Evolutionary conservation across 2,888 invertebrate genomes (phyloP).

Genomic region (Heteropelma amictum): DNA sequence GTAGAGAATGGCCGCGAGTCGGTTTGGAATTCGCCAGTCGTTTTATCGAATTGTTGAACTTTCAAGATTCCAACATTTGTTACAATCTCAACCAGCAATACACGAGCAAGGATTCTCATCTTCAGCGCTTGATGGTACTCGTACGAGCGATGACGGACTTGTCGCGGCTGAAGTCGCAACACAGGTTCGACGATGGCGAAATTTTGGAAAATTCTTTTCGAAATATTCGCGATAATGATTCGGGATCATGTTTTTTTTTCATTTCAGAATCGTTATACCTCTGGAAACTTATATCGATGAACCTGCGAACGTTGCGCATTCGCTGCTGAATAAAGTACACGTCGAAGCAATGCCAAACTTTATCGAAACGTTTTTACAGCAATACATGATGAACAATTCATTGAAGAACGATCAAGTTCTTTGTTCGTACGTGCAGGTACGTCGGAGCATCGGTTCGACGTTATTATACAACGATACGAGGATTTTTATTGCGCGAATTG

Average conservation of each 20-base stretch:
- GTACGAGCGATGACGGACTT: slow-evolving; percentile 70
- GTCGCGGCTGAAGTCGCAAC: slow-evolving; percentile 63
- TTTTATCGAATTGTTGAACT: slow-evolving; percentile 69
- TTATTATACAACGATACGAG: no score
- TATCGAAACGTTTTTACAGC: slow-evolving; percentile 73
- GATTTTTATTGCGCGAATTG: no score
- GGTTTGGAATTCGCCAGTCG: slow-evolving; percentile 74
- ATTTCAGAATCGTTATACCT: slow-evolving; percentile 62
- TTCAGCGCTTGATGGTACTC: slow-evolving; percentile 65
- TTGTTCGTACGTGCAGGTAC: slow-evolving; percentile 76
- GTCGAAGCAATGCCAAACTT: slow-evolving; percentile 71
- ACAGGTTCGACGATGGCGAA: slow-evolving; percentile 61
- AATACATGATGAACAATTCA: slow-evolving; percentile 76
- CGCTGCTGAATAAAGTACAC: slow-evolving; percentile 65
- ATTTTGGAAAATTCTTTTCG: not conserved
- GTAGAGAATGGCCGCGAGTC: slow-evolving; percentile 66
- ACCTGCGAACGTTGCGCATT: slow-evolving; percentile 65
- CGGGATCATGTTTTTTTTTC: not conserved
- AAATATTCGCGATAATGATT: not conserved
- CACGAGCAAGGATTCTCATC: slow-evolving; percentile 62
- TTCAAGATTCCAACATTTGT: slow-evolving; percentile 61
- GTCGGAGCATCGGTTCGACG: not conserved
- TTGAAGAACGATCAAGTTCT: slow-evolving; percentile 77
- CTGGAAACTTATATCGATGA: slow-evolving; percentile 65
- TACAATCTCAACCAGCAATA: slow-evolving; percentile 63